Conservation (phyloP, 2,797 vertebrate species). For the Setipinna tenuifilis region DNA sequence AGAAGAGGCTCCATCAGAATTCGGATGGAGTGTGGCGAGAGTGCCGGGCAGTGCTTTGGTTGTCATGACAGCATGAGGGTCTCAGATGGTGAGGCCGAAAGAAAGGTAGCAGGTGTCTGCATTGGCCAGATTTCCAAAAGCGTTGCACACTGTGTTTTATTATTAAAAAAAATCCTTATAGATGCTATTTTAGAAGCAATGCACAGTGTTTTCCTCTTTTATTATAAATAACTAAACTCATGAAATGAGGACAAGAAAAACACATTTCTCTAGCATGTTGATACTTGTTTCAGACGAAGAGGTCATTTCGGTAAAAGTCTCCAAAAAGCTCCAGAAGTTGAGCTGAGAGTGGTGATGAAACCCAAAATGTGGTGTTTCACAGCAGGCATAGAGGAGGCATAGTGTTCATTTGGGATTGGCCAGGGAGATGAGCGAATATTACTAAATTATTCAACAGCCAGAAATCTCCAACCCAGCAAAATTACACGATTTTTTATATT, state of each 20-base stretch:
- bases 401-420: neutral
- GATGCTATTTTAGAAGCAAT: neutral
- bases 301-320: neutral
- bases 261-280: too few relatives aligned
- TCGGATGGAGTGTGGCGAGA: neutral
- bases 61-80: constrained; percentile 22
- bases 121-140: neutral
- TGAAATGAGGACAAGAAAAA: too few relatives aligned
- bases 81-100: neutral
- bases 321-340: neutral
- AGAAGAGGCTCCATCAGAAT: constrained; percentile 6
- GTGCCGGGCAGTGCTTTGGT: neutral
- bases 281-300: neutral
- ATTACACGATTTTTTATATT: neutral
- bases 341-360: neutral
- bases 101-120: constrained; percentile 20
- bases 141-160: neutral
- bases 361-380: neutral
- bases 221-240: neutral
- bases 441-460: neutral
- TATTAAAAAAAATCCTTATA: neutral
- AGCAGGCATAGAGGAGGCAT: neutral
- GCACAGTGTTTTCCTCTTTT: neutral
- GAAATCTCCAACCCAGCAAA: neutral
- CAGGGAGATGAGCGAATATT: neutral